A percentile compares a stretch with the other conserved stretches of the same genome.
Conservation (phyloP, 2,113 vertebrate species). For the Thamnaconus septentrionalis region DNA sequence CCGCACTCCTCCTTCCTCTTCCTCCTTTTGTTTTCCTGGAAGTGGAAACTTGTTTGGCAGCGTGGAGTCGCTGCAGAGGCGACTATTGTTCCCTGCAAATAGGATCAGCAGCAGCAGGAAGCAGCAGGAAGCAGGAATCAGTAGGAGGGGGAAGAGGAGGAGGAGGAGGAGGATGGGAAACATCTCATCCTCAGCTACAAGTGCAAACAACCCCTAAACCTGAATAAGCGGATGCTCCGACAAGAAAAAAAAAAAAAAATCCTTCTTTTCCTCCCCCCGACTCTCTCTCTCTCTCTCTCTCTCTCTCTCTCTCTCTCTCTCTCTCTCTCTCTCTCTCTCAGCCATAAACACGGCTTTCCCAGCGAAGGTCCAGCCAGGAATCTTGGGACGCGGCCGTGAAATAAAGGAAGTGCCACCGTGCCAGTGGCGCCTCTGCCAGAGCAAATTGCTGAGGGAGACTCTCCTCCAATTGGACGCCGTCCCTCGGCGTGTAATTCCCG, state of each 20-base stretch:
- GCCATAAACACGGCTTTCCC: slow-evolving; percentile 65
- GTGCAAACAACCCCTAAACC: slow-evolving; percentile 63
- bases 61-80: slow-evolving; percentile 26
- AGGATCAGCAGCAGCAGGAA: slow-evolving; percentile 56
- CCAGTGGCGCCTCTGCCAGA: slow-evolving; percentile 76
- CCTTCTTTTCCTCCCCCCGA: slow-evolving; percentile 51
- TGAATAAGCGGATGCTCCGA: slow-evolving; percentile 63
- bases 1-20: background rate
- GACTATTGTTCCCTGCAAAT: slow-evolving; percentile 62
- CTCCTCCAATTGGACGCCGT: slow-evolving; percentile 78
- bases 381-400: slow-evolving; percentile 65
- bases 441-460: slow-evolving; percentile 77
- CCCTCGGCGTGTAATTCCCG: slow-evolving; percentile 79
- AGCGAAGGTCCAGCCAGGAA: slow-evolving; percentile 74
- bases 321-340: slow-evolving; percentile 27
- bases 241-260: slow-evolving; percentile 65
- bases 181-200: slow-evolving; percentile 68
- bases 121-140: too few species aligned
- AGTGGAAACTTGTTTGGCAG: slow-evolving; percentile 72
- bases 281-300: too few species aligned
- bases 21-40: slow-evolving; percentile 39
- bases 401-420: slow-evolving; percentile 70
- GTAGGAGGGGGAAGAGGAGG: too few species aligned
- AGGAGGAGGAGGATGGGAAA: slow-evolving; percentile 56
- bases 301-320: slow-evolving; percentile 3